Percentiles rank a stretch among this genome's conserved stretches.
Conservation (phyloP, 30 jellyfish, hydroid and myxozoan genomes). For the Sanderia malayensis region DNA sequence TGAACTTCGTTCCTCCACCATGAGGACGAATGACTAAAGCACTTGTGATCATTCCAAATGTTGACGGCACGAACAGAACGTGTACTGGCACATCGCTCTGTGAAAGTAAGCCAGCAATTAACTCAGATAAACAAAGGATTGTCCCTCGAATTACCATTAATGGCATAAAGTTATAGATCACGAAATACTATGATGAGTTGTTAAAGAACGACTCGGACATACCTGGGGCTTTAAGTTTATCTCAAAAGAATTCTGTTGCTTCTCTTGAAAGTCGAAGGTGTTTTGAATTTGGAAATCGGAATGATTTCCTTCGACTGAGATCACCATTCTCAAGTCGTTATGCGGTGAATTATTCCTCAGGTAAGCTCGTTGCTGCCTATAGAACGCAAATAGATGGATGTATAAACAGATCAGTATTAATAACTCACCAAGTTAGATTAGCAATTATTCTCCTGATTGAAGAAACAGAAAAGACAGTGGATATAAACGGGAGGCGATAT, state of each 20-base stretch:
- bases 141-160: no score
- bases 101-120: background rate
- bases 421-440: no score
- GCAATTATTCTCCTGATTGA: no score
- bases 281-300: conserved; percentile 78
- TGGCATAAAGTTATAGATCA: no score
- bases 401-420: no score
- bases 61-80: conserved; percentile 67
- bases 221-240: conserved; percentile 73
- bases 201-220: no score
- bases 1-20: conserved; percentile 65
- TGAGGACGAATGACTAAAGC: conserved; percentile 70
- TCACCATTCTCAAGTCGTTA: conserved; percentile 33
- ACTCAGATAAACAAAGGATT: no score
- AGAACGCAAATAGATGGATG: no score
- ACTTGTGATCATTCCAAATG: conserved; percentile 61
- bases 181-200: no score
- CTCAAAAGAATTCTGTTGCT: conserved; percentile 32
- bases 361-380: conserved; percentile 71
- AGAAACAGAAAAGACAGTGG: no score
- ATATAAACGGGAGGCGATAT: no score
- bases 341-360: conserved; percentile 64
- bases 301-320: conserved; percentile 68
- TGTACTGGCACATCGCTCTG: conserved; percentile 72
- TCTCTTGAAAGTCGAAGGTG: conserved; percentile 34